Evolutionary conservation across 2,888 invertebrate genomes (phyloP), one percentile per base, ranked within the genome.

Genomic region (Formica aserva): DNA sequence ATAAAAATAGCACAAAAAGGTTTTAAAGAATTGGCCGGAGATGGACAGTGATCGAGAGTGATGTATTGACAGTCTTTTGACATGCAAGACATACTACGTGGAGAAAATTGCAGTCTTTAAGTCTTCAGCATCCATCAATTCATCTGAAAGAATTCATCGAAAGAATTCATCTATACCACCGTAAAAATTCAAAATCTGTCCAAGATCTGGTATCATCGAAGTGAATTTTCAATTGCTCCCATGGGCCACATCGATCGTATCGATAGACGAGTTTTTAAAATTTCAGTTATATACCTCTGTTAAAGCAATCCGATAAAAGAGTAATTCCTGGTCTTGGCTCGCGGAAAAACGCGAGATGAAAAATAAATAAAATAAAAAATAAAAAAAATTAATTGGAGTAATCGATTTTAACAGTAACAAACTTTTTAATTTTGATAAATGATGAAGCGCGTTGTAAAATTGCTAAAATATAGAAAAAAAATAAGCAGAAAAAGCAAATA

Each of bases 41-140:
- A 5, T 18, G 78, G 87, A 82, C 89, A 91, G 84, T 92, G 92
- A 93, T 93, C 84, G 92, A 93, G 84, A 84, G 86, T 92, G 93
- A 93, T 91, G 87, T 85, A 93, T 93, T 75, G 91, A 83, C 69
- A 62, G 74, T 72, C 29, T 72, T 41, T 81, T 66, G 52, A 52
- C 52, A 62, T 84, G 41, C 81, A 85, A 74, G 1, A 78, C 6
- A 15, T 83, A 88, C 88, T 89, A 90, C 90, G 88, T 84, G 85
- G 71, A 80, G 48, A 75, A 75, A 60, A 57, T 78, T 57, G 22
- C 22, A 45, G 15, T 15, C 18, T 32, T 75, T n/a, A 74, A 60
- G 32, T 80, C 60, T 60, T 60, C 41, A 60, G 60, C 22, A 45
- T 45, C 8, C 52, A 52, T 35, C 75, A 35, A 35, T 80, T 26